Base-by-base conservation (phyloP, 2,888 invertebrate species). In the Luperina testacea region DNA sequence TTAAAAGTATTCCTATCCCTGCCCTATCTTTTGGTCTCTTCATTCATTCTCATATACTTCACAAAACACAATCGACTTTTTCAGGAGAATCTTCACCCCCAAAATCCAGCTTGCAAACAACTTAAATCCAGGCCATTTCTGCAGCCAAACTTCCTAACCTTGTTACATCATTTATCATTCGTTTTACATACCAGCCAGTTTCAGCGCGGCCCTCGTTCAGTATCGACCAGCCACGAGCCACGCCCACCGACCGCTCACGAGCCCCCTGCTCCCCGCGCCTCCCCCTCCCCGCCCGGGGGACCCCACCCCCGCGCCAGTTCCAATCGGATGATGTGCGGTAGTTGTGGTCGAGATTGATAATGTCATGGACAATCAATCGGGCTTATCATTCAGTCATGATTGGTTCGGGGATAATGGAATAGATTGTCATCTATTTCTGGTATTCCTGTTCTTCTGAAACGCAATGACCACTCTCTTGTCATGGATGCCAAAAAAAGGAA, bases 161-260 rank as follows among this genome's bases (percentile, higher is more conserved):
- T 81, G 83, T 85, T 80, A 65, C 71, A 83, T 78, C 78, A 87
- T 87, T 87, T 85, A 82, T 88, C 85, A 85, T 87, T 80, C 77
- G 74, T 27, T 85, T 84, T 82, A 88, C 87, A 87, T 84, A 88
- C 84, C 81, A 81, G 80, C 80, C 75, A 77, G 80, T 85, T 87
- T 79, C 82, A 85, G 76, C 78, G 74, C 65, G 78, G 71, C 82
- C 79, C 83, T 77, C 80, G 78, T 61, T 70, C 71, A 48, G 78
- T 88, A 88, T 88, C 88, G 88, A 88, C 88, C 88, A 73, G 82
- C 86, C 88, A 87, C 82, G 88, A 72, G 82, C 86, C 88, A 88
- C 88, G 88, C 88, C 88, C 79, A 88, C 81, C 27, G 67, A 27
- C 68, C 78, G 9, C 64, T 53, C 78, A 68, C 42, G n/a, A 59